Conservation (phyloP, 1,140 invertebrate genomes). For the Pissodes strobi region DNA sequence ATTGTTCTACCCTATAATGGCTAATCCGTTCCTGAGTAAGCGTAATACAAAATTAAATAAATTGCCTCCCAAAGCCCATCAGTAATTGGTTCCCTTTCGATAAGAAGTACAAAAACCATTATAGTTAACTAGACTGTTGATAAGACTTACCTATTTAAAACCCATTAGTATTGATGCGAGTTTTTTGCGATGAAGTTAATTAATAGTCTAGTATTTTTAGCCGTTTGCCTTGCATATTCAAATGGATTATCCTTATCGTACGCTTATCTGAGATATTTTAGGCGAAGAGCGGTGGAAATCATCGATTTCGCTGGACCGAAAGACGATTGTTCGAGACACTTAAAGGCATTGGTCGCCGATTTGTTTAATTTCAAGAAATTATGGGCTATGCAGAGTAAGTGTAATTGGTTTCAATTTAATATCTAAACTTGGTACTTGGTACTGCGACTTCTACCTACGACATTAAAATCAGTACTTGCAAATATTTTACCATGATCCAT, state of each 20-base stretch:
- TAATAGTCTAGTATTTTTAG: no score
- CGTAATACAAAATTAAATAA: no score
- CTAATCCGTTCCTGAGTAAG: no score
- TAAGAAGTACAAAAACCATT: no score
- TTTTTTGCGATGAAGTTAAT: no score
- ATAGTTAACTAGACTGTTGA: no score
- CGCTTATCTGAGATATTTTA: constrained; percentile 14
- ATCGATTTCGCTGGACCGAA: constrained; percentile 26
- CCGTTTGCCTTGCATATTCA: no score
- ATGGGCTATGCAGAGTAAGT: constrained; percentile 38
- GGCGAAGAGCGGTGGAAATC: background rate
- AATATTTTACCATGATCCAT: background rate
- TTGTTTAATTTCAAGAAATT: constrained; percentile 14
- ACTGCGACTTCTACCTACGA: background rate
- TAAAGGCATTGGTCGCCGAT: constrained; percentile 24
- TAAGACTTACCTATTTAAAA: no score
- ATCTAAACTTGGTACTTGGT: background rate
- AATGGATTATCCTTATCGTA: background rate
- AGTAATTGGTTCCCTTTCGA: no score
- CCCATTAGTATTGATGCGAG: no score
- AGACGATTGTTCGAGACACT: constrained; percentile 22
- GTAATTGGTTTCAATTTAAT: background rate
- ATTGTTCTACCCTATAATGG: no score
- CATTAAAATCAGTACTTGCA: background rate
- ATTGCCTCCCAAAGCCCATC: no score